Evolutionary conservation across 2,797 vertebrate species (phyloP), one percentile per base, ranked within the genome.

Genomic region (Dromococcyx pavoninus): DNA sequence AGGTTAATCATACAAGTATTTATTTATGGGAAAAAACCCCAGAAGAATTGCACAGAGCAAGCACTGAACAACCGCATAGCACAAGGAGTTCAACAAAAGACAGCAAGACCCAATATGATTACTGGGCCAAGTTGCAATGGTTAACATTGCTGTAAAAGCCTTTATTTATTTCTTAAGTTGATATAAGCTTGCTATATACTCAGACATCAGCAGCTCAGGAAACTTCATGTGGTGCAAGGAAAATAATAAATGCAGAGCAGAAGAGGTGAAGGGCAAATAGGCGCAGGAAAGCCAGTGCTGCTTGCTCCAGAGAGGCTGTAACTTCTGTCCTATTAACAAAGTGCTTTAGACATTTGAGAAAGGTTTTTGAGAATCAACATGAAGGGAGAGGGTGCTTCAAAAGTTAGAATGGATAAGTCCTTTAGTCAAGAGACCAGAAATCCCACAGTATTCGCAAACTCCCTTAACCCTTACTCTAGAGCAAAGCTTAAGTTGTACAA

Each of bases 171-270:
- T 94, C 92, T 92, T 64, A 94, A 82, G 57, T 43, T 9, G 6
- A n/a, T 37, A 48, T 32, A 76, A 57, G 82, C 32, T 93, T 93
- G 74, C 50, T 66, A 62, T 71, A 79, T 39, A 62, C 86, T 39
- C 62, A 91, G 84, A 76, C 32, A 91, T 80, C 35, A 62, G 32
- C 48, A 80, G 23, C 11, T 76, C 62, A 76, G 64, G 70, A 94
- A 94, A 74, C 71, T 94, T 92, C 80, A 73, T 64, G 67, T 23
- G 58, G 78, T 25, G 23, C 57, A 67, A 91, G 62, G 46, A 57
- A 96, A 97, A 94, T 44, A 94, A 72, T 15, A 84, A 91, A 56
- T 5, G 21, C 33, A 86, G 66, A 74, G 37, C 62, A 56, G 60
- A 67, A 22, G 9, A 21, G 18, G 10, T 27, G 32, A 7, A 33